phyloP scores from a whole-genome alignment of 2,113 vertebrate genomes.

The Aspidoscelis tigris region DNA sequence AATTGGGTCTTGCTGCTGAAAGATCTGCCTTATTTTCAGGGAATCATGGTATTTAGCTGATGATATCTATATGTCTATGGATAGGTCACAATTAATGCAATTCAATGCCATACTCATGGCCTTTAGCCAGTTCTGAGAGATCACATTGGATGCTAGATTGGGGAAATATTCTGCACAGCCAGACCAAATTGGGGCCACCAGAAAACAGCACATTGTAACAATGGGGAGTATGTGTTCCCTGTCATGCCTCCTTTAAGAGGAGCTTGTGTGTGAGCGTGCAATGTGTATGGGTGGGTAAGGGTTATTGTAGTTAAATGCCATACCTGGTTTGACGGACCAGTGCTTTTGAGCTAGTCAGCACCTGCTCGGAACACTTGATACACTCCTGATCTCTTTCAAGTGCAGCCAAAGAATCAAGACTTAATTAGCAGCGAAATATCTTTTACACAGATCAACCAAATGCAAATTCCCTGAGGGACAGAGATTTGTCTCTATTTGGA shows the following conservation, averaged over 20 bases:
- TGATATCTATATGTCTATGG: too few species aligned
- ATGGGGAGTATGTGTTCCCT: conserved; percentile 50
- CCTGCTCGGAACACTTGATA: conserved; percentile 78
- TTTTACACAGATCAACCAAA: conserved; percentile 69
- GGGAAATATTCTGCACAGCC: neutral
- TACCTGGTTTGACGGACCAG: conserved; percentile 71
- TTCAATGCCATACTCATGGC: too few species aligned
- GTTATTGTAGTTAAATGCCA: conserved; percentile 57
- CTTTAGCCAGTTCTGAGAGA: neutral
- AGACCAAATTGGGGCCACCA: conserved; percentile 45
- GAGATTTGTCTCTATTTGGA: conserved; percentile 77
- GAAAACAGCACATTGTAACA: conserved; percentile 52
- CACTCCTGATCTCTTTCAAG: conserved; percentile 76
- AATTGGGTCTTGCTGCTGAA: too few species aligned
- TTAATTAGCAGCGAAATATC: conserved; percentile 80
- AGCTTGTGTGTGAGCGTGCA: conserved; percentile 1
- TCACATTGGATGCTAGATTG: conserved; percentile 2
- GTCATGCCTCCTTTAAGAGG: conserved; percentile 50
- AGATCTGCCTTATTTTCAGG: too few species aligned
- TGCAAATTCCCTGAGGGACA: conserved; percentile 74
- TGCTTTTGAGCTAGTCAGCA: conserved; percentile 78
- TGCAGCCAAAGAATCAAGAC: conserved; percentile 82
- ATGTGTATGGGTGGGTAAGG: too few species aligned
- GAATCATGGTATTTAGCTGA: too few species aligned
- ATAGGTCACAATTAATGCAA: too few species aligned